These are phyloP conservation scores for Tiliqua scincoides DNA, from an alignment of 2,113 vertebrate genomes.

Conservation along the genomic window DNA sequence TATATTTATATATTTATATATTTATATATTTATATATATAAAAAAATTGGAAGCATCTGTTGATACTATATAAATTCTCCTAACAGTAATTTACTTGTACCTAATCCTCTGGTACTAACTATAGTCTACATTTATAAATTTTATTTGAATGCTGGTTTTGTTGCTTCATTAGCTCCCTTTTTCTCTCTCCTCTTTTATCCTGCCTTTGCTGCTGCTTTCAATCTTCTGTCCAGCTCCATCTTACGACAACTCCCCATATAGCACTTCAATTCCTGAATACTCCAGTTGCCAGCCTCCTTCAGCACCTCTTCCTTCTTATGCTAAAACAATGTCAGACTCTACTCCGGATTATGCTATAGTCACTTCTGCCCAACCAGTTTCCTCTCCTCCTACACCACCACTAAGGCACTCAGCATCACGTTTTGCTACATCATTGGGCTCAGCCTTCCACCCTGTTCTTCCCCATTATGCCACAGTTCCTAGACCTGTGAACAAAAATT, in stretches of 20 bases:
- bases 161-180: constrained; percentile 92
- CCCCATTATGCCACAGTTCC: constrained; percentile 95
- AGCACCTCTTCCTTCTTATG: constrained; percentile 83
- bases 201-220: constrained; percentile 83
- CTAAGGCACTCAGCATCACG: constrained; percentile 93
- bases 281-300: constrained; percentile 85
- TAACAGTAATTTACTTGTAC: constrained; percentile 71
- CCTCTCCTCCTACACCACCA: constrained; percentile 92
- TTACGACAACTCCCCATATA: constrained; percentile 93
- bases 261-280: constrained; percentile 87
- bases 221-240: constrained; percentile 84
- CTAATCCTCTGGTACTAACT: constrained; percentile 85
- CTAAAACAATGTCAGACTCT: constrained; percentile 85
- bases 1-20: too few relatives aligned
- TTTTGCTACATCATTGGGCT: constrained; percentile 95
- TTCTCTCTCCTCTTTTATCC: constrained; percentile 85
- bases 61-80: constrained; percentile 65
- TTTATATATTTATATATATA: constrained; percentile 63
- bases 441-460: constrained; percentile 97
- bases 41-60: constrained; percentile 54
- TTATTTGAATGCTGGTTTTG: constrained; percentile 87
- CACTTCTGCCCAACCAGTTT: constrained; percentile 80
- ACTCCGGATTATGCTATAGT: constrained; percentile 81
- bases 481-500: constrained; percentile 84
- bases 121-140: constrained; percentile 79